Percentiles rank a stretch among this genome's conserved stretches.
Evolutionary conservation across 2,113 vertebrate species (phyloP).

Genomic region (Rana temporaria): DNA sequence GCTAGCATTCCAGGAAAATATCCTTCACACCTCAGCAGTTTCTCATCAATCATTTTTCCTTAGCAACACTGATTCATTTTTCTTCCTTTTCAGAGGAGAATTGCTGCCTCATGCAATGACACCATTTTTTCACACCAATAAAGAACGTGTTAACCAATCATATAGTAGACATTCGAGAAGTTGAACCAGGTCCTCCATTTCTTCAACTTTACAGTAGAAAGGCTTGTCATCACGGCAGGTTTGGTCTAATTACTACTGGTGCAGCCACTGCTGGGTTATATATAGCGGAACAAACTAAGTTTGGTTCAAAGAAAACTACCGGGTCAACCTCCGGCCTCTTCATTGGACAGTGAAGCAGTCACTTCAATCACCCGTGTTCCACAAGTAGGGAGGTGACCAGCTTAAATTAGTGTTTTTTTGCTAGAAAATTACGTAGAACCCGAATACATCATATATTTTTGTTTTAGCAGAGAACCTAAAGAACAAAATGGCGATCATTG

Average conservation of each 20-base stretch:
- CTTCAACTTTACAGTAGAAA: not conserved
- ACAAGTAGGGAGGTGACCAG: no score
- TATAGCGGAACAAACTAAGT: no score
- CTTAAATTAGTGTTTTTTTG: no score
- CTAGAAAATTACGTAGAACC: no score
- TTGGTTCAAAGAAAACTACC: no score
- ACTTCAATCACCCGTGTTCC: no score
- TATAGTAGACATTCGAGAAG: not conserved
- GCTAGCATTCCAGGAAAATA: constrained; percentile 40
- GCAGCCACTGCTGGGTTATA: not conserved
- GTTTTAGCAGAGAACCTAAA: no score
- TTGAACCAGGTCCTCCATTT: not conserved
- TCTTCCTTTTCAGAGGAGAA: not conserved
- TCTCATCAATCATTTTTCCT: constrained; percentile 39
- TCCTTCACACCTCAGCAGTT: constrained; percentile 35
- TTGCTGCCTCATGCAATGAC: constrained; percentile 34
- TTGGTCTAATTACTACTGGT: not conserved
- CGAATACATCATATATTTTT: no score
- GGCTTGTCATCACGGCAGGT: not conserved
- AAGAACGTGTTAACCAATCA: not conserved
- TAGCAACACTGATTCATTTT: constrained; percentile 1
- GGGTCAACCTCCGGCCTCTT: no score
- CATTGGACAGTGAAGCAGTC: no score
- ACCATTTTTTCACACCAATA: not conserved
- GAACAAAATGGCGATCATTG: no score